Evolutionary conservation across 2,113 vertebrate genomes (phyloP).

Genomic region (Lophotis ruficrista): DNA sequence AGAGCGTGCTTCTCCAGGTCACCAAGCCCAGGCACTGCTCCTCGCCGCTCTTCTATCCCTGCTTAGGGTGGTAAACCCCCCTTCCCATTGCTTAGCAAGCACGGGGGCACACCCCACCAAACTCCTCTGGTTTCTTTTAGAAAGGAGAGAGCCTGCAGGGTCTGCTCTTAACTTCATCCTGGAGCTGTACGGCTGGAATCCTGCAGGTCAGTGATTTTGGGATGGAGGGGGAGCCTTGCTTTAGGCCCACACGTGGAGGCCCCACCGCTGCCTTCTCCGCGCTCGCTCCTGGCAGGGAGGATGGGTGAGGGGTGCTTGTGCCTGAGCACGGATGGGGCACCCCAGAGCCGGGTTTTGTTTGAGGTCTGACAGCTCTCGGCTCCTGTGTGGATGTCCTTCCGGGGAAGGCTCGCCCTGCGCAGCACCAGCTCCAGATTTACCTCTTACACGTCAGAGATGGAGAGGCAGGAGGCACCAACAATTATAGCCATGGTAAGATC

Average conservation of each 20-base stretch:
- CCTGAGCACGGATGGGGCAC: neutral
- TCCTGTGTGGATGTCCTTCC: neutral
- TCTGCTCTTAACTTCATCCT: neutral
- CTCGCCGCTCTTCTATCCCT: neutral
- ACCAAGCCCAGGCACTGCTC: neutral
- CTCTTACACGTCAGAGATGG: neutral
- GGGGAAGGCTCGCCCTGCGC: neutral
- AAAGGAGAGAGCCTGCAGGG: neutral
- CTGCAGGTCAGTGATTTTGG: neutral
- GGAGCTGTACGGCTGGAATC: neutral
- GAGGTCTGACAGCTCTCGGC: neutral
- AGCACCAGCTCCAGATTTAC: neutral
- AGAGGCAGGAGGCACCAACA: neutral
- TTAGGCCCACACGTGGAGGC: too few relatives aligned
- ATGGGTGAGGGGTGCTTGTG: neutral
- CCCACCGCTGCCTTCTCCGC: neutral
- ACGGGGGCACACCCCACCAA: neutral
- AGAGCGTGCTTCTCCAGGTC: neutral
- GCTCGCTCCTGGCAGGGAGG: neutral
- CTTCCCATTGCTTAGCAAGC: neutral
- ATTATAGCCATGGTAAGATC: neutral
- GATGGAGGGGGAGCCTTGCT: neutral
- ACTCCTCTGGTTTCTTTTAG: neutral
- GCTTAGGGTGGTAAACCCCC: neutral
- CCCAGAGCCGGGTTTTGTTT: neutral